phyloP scores from a whole-genome alignment of 2,113 vertebrate genomes.

The Bolborhynchus lineola region DNA sequence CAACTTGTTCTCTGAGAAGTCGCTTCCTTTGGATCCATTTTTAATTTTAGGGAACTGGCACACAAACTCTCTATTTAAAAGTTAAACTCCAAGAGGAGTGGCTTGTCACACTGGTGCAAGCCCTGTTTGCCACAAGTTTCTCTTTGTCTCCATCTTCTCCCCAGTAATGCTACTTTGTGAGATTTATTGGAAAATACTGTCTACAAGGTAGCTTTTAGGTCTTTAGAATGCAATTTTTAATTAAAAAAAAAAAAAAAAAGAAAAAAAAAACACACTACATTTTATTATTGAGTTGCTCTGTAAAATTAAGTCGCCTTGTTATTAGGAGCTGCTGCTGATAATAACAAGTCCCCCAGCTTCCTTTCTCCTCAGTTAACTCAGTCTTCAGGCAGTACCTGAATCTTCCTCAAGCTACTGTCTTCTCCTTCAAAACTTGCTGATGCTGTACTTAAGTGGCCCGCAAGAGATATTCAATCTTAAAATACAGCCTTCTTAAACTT shows the following conservation, averaged over 20 bases:
- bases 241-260: not conserved
- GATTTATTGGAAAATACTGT: not conserved
- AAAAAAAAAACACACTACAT: not conserved
- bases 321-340: not conserved
- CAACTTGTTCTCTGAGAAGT: constrained; percentile 26
- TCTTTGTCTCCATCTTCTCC: not conserved
- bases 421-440: not conserved
- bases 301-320: not conserved
- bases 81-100: not conserved
- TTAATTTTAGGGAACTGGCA: constrained; percentile 28
- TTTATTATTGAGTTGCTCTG: not conserved
- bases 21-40: constrained; percentile 36
- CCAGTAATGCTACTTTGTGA: not conserved
- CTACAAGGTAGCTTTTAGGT: not conserved
- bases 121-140: not conserved
- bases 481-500: not conserved
- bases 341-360: not conserved
- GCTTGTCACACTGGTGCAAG: not conserved
- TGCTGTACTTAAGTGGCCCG: not conserved
- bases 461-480: not conserved
- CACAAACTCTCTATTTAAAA: constrained; percentile 29
- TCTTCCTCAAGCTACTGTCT: not conserved
- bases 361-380: not conserved
- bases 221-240: not conserved
- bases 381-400: not conserved